Conservation (phyloP, 2,797 vertebrate genomes). For the Lutjanus argentimaculatus region DNA sequence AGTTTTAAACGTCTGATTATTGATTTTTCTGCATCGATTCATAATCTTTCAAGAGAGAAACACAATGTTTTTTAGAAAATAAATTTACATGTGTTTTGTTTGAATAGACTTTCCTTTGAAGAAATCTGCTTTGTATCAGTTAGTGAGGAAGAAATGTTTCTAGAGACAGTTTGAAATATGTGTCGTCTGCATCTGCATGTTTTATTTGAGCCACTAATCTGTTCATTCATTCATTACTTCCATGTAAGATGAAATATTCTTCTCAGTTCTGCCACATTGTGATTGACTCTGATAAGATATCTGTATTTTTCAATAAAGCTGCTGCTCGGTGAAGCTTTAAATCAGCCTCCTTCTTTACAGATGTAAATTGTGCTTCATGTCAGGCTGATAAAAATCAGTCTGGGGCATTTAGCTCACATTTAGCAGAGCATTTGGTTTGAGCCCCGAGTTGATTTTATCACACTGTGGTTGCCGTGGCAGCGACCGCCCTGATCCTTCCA, state of each 20-base stretch:
- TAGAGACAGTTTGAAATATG: neutral
- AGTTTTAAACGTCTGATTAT: too few species aligned
- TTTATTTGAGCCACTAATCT: neutral
- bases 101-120: neutral
- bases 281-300: slow-evolving; percentile 17
- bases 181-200: neutral
- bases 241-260: neutral
- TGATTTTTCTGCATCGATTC: too few species aligned
- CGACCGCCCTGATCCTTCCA: slow-evolving; percentile 53
- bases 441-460: slow-evolving; percentile 64
- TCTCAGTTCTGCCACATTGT: neutral
- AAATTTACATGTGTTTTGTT: neutral
- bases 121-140: neutral
- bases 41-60: too few species aligned
- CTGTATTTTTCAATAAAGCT: neutral
- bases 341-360: slow-evolving; percentile 23
- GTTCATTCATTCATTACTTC: neutral
- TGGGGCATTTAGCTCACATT: slow-evolving; percentile 52
- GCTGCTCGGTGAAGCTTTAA: slow-evolving; percentile 36
- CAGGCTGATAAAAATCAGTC: slow-evolving; percentile 59
- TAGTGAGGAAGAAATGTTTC: neutral
- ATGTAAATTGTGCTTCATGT: slow-evolving; percentile 32
- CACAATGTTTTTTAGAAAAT: neutral
- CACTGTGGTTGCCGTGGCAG: slow-evolving; percentile 45
- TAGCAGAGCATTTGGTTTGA: slow-evolving; percentile 34